Evolutionary conservation across 2,797 vertebrate genomes (phyloP).

Genomic region (Sebastes vulpes): DNA sequence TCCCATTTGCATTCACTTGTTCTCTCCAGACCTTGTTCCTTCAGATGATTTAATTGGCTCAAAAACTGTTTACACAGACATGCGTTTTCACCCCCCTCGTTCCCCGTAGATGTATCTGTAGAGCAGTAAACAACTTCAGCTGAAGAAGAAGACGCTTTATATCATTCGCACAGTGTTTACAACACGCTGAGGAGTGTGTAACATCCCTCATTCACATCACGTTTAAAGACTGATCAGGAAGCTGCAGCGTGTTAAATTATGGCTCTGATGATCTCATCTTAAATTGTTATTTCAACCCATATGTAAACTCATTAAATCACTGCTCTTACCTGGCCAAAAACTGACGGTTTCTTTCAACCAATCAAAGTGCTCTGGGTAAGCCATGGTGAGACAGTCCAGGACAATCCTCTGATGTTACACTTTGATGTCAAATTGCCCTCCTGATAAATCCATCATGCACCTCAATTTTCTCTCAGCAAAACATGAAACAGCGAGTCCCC

Average conservation of each 20-base stretch:
- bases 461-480: slow-evolving; percentile 40
- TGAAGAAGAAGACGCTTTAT: slow-evolving; percentile 15
- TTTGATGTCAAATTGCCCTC: slow-evolving; percentile 55
- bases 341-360: slow-evolving; percentile 62
- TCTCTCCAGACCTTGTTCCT: slow-evolving; percentile 37
- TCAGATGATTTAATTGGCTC: slow-evolving; percentile 61
- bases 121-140: slow-evolving; percentile 51
- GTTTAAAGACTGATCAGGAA: slow-evolving; percentile 22
- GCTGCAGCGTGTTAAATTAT: not conserved
- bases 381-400: slow-evolving; percentile 48
- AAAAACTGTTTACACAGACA: slow-evolving; percentile 54
- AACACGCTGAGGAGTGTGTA: slow-evolving; percentile 9
- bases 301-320: not conserved
- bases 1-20: slow-evolving; percentile 50
- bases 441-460: slow-evolving; percentile 54
- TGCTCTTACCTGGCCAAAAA: slow-evolving; percentile 79
- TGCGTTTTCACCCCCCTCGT: slow-evolving; percentile 47
- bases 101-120: slow-evolving; percentile 27
- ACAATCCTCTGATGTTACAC: slow-evolving; percentile 31
- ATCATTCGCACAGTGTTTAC: slow-evolving; percentile 26
- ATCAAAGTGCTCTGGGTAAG: slow-evolving; percentile 63
- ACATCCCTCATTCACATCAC: slow-evolving; percentile 19
- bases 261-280: slow-evolving; percentile 1
- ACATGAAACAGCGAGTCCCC: slow-evolving; percentile 18
- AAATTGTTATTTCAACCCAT: not conserved